phyloP scores from a whole-genome alignment of 2,113 vertebrate genomes.

The Castor canadensis region DNA sequence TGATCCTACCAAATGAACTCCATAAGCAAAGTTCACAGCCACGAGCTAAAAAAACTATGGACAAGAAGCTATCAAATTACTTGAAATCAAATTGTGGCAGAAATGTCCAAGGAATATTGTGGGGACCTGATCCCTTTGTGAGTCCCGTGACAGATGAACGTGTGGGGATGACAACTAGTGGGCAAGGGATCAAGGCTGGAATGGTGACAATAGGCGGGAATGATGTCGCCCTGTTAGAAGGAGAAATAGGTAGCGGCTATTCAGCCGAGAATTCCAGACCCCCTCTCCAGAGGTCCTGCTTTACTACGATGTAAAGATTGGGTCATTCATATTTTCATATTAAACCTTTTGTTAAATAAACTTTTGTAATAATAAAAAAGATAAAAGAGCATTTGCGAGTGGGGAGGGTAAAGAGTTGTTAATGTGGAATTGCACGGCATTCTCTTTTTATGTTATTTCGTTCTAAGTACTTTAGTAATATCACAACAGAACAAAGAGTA shows the following conservation, averaged over 20 bases:
- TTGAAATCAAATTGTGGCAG: no score
- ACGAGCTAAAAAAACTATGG: no score
- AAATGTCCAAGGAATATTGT: not conserved
- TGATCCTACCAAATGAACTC: not conserved
- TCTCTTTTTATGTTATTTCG: conserved; percentile 35
- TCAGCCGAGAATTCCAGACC: not conserved
- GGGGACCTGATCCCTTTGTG: not conserved
- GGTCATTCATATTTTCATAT: conserved; percentile 16
- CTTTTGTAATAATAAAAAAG: conserved; percentile 73
- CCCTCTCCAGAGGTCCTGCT: not conserved
- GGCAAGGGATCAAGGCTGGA: not conserved
- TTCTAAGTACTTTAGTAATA: not conserved
- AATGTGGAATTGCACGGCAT: not conserved
- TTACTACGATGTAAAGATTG: not conserved
- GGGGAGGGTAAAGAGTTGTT: not conserved
- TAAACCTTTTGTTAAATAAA: conserved; percentile 77
- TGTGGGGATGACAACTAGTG: not conserved
- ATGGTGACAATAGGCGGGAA: conserved; percentile 92
- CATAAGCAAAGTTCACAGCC: not conserved
- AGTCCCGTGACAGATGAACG: not conserved
- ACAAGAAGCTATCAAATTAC: not conserved
- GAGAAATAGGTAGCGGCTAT: conserved; percentile 84
- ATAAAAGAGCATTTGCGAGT: not conserved
- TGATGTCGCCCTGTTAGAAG: conserved; percentile 95
- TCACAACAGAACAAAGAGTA: not conserved